Conservation (phyloP, 2,888 invertebrate genomes). For the Galerucella pusilla region DNA sequence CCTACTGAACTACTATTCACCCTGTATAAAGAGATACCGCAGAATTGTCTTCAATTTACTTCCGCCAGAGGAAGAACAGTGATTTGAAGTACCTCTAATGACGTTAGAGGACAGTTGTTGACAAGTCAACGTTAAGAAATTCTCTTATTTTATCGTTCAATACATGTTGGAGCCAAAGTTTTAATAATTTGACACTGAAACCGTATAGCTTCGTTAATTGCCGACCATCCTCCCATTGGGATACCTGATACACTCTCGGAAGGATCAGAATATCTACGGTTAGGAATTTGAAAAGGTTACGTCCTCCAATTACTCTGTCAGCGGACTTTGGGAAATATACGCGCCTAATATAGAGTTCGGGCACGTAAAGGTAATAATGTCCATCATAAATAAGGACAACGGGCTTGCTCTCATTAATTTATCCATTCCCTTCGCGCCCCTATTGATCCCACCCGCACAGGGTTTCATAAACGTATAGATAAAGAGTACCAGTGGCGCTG, state of each 20-base stretch:
- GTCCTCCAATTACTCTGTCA: slow-evolving; percentile 29
- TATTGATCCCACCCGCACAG: slow-evolving; percentile 39
- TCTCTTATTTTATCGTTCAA: too few relatives aligned
- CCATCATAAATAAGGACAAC: slow-evolving; percentile 51
- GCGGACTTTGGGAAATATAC: slow-evolving; percentile 33
- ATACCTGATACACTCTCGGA: slow-evolving; percentile 18
- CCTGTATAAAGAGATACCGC: too few relatives aligned
- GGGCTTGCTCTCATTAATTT: slow-evolving; percentile 50
- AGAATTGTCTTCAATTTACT: too few relatives aligned
- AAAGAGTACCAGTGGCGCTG: slow-evolving; percentile 21
- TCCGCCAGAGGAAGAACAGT: too few relatives aligned
- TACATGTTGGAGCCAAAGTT: too few relatives aligned
- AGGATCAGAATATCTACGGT: slow-evolving; percentile 31
- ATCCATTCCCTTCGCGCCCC: slow-evolving; percentile 25
- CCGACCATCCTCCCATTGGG: slow-evolving; percentile 14
- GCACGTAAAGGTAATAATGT: slow-evolving; percentile 49
- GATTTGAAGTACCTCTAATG: too few relatives aligned
- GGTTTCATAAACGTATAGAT: slow-evolving; percentile 36
- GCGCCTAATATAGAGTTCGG: slow-evolving; percentile 47
- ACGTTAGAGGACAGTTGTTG: too few relatives aligned
- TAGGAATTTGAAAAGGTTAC: slow-evolving; percentile 31
- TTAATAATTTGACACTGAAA: too few relatives aligned
- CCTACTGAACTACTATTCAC: too few relatives aligned
- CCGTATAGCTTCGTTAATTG: background rate
- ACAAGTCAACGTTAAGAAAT: too few relatives aligned